Percentiles rank a stretch among this genome's conserved stretches.
Conservation (phyloP, 2,113 vertebrate species). For the Ceuthmochares aereus region DNA sequence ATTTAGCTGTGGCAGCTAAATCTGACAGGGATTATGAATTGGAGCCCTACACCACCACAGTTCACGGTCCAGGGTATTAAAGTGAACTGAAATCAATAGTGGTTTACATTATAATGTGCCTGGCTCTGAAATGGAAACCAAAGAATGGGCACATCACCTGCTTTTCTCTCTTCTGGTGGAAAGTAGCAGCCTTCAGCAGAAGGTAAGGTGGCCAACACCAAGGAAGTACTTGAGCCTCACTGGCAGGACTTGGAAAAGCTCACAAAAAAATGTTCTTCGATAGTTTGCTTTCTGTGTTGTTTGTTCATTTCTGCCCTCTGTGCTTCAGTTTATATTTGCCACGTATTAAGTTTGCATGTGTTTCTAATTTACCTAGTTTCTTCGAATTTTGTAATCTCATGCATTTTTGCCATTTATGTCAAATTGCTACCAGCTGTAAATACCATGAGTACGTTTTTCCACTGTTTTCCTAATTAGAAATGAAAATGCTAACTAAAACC, state of each 20-base stretch:
- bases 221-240: neutral
- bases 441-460: neutral
- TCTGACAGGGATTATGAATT: constrained; percentile 42
- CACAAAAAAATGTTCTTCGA: neutral
- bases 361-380: neutral
- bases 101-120: constrained; percentile 49
- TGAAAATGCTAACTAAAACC: neutral
- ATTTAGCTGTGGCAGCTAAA: constrained; percentile 40
- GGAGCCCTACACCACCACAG: constrained; percentile 39
- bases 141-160: neutral
- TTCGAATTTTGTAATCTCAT: neutral
- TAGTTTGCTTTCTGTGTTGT: neutral
- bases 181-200: neutral
- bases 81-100: constrained; percentile 66
- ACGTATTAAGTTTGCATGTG: neutral
- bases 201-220: neutral
- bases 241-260: neutral
- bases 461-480: neutral
- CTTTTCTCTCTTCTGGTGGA: neutral
- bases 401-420: neutral
- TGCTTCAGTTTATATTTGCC: neutral
- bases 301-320: neutral
- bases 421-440: neutral
- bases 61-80: constrained; percentile 45
- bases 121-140: constrained; percentile 12